Conservation (phyloP, 1,140 invertebrate genomes). For the Nylanderia fulva region DNA sequence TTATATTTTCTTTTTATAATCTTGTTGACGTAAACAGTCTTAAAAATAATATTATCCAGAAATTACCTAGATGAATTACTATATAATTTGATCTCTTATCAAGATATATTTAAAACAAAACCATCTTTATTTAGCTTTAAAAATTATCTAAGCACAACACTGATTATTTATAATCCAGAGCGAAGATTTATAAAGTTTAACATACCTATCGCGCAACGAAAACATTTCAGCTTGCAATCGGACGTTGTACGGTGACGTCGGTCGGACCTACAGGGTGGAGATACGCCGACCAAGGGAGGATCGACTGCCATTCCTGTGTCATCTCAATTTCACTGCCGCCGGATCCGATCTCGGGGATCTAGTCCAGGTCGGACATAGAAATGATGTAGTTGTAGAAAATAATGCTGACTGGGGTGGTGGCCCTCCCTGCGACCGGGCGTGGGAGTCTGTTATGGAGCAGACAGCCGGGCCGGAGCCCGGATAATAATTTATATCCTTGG, state of each 20-base stretch:
- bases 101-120: too few relatives aligned
- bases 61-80: too few relatives aligned
- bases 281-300: constrained; percentile 91
- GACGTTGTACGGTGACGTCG: constrained; percentile 93
- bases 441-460: constrained; percentile 48
- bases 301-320: constrained; percentile 91
- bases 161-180: constrained; percentile 14
- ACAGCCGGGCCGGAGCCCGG: constrained; percentile 37
- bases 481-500: constrained; percentile 65
- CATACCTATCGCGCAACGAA: neutral
- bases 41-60: too few relatives aligned
- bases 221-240: constrained; percentile 91
- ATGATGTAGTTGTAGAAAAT: constrained; percentile 60
- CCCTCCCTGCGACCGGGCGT: neutral
- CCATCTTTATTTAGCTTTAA: too few relatives aligned
- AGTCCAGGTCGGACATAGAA: constrained; percentile 88
- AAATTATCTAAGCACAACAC: too few relatives aligned
- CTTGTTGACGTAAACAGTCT: too few relatives aligned
- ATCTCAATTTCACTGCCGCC: constrained; percentile 92
- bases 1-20: too few relatives aligned
- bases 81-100: too few relatives aligned
- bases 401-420: constrained; percentile 55
- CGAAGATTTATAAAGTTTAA: too few relatives aligned
- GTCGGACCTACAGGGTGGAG: constrained; percentile 92
- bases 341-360: constrained; percentile 91